Conservation (phyloP, 1,140 invertebrate species). For the Paraescarpia echinospica region DNA sequence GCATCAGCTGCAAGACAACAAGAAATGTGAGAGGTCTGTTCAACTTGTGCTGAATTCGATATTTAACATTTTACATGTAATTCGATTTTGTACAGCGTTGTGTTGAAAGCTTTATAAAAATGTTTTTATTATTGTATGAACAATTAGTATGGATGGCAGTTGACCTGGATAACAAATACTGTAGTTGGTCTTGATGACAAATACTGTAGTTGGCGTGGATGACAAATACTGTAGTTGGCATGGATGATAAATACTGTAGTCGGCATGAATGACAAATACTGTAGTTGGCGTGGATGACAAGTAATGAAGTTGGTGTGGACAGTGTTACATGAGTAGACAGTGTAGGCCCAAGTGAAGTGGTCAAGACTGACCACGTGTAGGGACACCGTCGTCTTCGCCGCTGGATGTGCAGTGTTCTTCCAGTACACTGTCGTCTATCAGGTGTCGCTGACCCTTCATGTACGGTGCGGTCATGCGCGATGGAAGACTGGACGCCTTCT, state of each 20-base stretch:
- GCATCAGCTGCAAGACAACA: neutral
- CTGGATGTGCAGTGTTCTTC: constrained; percentile 54
- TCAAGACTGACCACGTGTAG: neutral
- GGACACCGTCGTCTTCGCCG: constrained; percentile 31
- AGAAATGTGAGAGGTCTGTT: neutral
- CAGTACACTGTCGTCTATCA: constrained; percentile 60
- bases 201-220: neutral
- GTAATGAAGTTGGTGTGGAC: neutral
- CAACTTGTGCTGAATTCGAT: neutral
- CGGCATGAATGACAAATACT: neutral
- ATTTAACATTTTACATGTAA: too few species aligned
- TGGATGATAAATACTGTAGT: too few species aligned
- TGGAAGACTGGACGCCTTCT: constrained; percentile 48
- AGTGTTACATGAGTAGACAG: neutral
- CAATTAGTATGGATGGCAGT: neutral
- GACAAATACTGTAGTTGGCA: neutral
- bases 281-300: neutral
- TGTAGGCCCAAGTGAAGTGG: neutral
- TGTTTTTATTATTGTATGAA: too few species aligned
- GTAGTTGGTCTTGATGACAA: neutral
- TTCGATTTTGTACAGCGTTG: too few species aligned
- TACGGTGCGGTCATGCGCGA: constrained; percentile 52
- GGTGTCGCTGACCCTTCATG: constrained; percentile 52
- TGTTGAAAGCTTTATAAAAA: too few species aligned
- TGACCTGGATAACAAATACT: neutral